These are phyloP conservation scores for Acrocyrtus sp. DNA, from an alignment of 2,888 invertebrate species.

Conservation along the genomic window DNA sequence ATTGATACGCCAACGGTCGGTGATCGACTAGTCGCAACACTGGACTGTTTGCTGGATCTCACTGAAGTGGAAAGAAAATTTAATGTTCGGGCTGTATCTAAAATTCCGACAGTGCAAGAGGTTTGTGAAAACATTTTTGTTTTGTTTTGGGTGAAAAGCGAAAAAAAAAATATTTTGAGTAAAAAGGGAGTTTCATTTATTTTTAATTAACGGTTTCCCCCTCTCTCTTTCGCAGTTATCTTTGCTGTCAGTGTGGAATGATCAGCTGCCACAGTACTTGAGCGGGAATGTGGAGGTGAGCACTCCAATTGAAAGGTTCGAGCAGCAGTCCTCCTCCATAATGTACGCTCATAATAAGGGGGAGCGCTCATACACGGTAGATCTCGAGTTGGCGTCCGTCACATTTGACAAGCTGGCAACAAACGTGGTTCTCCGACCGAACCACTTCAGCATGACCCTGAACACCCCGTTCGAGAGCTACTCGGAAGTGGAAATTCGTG, in stretches of 20 bases:
- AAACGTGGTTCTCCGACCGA: constrained; percentile 50
- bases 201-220: constrained; percentile 34
- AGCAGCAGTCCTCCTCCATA: constrained; percentile 58
- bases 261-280: constrained; percentile 64
- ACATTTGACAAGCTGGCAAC: constrained; percentile 58
- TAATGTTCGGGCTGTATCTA: constrained; percentile 43
- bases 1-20: constrained; percentile 49
- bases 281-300: constrained; percentile 65
- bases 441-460: constrained; percentile 57
- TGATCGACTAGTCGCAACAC: constrained; percentile 48
- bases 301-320: constrained; percentile 66
- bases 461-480: constrained; percentile 57
- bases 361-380: constrained; percentile 51
- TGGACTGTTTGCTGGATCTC: constrained; percentile 57
- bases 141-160: background rate
- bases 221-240: constrained; percentile 44
- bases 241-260: constrained; percentile 65
- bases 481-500: constrained; percentile 56
- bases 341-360: constrained; percentile 61
- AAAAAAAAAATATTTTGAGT: background rate
- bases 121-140: constrained; percentile 28
- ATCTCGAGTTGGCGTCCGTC: constrained; percentile 57
- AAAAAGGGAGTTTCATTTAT: background rate
- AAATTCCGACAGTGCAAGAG: constrained; percentile 49
- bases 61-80: constrained; percentile 56